Evolutionary conservation across 2,888 invertebrate genomes (phyloP).

Genomic region (Drosophila lutescens): DNA sequence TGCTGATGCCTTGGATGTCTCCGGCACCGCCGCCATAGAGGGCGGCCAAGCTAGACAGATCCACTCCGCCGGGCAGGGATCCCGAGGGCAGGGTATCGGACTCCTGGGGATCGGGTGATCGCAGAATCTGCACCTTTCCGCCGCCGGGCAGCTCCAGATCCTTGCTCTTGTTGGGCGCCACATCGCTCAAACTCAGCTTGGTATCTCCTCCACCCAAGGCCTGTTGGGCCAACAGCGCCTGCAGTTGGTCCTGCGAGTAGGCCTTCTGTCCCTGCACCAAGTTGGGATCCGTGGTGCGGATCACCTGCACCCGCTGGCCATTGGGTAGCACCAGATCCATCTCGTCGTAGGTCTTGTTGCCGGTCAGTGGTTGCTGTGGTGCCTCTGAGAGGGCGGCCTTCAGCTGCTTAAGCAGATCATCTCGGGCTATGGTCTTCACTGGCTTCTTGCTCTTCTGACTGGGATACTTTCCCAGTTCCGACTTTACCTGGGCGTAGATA

Average conservation of each 20-base stretch:
- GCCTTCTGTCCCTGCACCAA: constrained; percentile 87
- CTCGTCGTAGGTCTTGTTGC: constrained; percentile 89
- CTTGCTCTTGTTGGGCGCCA: constrained; percentile 85
- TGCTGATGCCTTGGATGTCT: constrained; percentile 73
- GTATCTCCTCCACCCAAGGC: constrained; percentile 49
- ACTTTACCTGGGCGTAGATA: constrained; percentile 87
- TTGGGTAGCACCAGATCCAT: constrained; percentile 90
- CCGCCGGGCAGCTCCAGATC: constrained; percentile 90
- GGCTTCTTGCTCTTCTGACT: constrained; percentile 76
- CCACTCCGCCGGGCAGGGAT: constrained; percentile 75
- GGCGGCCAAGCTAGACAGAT: constrained; percentile 80
- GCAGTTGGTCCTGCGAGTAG: constrained; percentile 84
- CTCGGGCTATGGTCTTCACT: constrained; percentile 87
- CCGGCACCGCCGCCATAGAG: constrained; percentile 79
- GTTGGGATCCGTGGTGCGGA: constrained; percentile 89
- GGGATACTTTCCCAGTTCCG: constrained; percentile 84
- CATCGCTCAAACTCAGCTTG: constrained; percentile 72
- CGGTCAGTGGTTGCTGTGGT: constrained; percentile 87
- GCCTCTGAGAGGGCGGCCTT: constrained; percentile 90
- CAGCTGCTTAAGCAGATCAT: constrained; percentile 90
- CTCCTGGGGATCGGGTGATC: constrained; percentile 88
- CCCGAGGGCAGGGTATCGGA: constrained; percentile 84
- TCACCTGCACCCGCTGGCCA: constrained; percentile 90
- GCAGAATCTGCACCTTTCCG: constrained; percentile 89
- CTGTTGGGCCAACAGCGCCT: constrained; percentile 82